phyloP scores from a whole-genome alignment of 2,113 vertebrate species.

The Etheostoma spectabile region DNA sequence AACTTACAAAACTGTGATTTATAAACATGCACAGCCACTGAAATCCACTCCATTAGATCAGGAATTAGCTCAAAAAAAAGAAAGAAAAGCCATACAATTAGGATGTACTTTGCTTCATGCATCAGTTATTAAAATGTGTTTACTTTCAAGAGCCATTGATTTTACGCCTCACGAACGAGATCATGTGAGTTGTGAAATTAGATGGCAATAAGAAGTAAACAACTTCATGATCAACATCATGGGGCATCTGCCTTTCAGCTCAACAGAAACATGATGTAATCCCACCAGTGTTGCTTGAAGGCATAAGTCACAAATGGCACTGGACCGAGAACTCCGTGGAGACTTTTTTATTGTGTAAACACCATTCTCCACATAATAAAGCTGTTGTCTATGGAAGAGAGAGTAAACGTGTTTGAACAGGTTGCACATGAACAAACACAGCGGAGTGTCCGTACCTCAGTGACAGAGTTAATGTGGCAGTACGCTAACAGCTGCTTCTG shows the following conservation, averaged over 20 bases:
- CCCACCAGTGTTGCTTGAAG: not conserved
- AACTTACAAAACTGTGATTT: not conserved
- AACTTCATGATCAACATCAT: not conserved
- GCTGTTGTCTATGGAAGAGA: not conserved
- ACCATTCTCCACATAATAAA: not conserved
- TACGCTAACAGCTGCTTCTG: slow-evolving; percentile 97
- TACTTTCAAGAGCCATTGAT: not conserved
- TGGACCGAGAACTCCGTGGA: not conserved
- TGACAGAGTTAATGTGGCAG: slow-evolving; percentile 94
- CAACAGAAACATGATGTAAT: not conserved
- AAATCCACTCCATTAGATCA: not conserved
- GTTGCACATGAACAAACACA: not conserved
- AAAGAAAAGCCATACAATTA: too few relatives aligned
- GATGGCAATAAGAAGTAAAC: not conserved
- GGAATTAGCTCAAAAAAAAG: not conserved
- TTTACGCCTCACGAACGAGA: not conserved
- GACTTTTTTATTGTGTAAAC: not conserved
- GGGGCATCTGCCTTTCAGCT: not conserved
- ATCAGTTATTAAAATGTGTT: not conserved
- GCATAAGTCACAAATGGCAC: not conserved
- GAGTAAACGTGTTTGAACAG: not conserved
- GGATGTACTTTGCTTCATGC: not conserved
- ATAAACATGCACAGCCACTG: not conserved
- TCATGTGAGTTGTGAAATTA: slow-evolving; percentile 19
- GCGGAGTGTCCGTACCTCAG: slow-evolving; percentile 84